A percentile compares a stretch with the other conserved stretches of the same genome.
Evolutionary conservation across 2,113 vertebrate genomes (phyloP).

Genomic region (Garra rufa): DNA sequence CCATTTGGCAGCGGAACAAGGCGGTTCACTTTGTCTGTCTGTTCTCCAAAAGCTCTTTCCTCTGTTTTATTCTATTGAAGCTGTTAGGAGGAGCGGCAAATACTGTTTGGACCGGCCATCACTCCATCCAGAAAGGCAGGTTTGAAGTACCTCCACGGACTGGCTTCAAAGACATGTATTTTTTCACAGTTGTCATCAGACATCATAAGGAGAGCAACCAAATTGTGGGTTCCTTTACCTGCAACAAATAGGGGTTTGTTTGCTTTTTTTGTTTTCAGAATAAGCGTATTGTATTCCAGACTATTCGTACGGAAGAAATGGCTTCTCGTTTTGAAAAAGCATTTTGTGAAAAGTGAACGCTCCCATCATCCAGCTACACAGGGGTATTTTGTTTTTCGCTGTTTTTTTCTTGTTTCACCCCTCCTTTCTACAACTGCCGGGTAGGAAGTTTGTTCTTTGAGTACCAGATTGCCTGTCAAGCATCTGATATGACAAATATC

Average conservation of each 20-base stretch:
- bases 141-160: slow-evolving; percentile 43
- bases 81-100: slow-evolving; percentile 10
- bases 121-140: slow-evolving; percentile 21
- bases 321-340: neutral
- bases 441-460: slow-evolving; percentile 64
- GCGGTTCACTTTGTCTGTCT: slow-evolving; percentile 27
- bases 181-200: slow-evolving; percentile 32
- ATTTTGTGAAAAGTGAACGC: neutral
- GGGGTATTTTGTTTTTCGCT: neutral
- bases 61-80: slow-evolving; percentile 25
- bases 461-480: slow-evolving; percentile 72
- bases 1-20: slow-evolving; percentile 38
- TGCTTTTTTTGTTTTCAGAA: slow-evolving; percentile 32
- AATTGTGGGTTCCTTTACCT: slow-evolving; percentile 12
- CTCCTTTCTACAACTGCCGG: slow-evolving; percentile 58
- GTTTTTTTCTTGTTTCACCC: slow-evolving; percentile 40
- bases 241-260: slow-evolving; percentile 20
- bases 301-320: neutral
- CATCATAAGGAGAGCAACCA: slow-evolving; percentile 12
- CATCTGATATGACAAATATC: slow-evolving; percentile 74
- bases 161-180: slow-evolving; percentile 22
- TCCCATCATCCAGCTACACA: slow-evolving; percentile 11
- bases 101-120: slow-evolving; percentile 25
- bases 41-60: slow-evolving; percentile 17
- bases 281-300: neutral